phyloP scores from a whole-genome alignment of 2,888 invertebrate genomes.

The Tenthredo mesomela region DNA sequence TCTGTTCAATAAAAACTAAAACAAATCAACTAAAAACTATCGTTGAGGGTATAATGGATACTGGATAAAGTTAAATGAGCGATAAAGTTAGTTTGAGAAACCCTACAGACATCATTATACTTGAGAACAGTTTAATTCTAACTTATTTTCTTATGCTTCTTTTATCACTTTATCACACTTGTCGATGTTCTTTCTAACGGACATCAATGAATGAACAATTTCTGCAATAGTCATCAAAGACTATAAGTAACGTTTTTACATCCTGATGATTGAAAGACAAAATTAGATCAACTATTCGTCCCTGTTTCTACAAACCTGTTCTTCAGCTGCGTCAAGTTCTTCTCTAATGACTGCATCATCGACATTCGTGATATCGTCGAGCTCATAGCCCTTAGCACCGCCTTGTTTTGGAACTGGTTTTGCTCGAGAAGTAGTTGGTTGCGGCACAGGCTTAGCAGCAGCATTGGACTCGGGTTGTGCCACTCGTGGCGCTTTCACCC shows the following conservation, averaged over 20 bases:
- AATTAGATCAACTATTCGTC: background rate
- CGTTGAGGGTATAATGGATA: constrained; percentile 11
- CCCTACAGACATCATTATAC: constrained; percentile 39
- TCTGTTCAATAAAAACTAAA: constrained; percentile 31
- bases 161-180: background rate
- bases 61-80: constrained; percentile 43
- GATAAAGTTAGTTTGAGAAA: constrained; percentile 47
- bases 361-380: constrained; percentile 81
- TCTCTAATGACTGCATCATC: constrained; percentile 79
- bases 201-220: background rate
- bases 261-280: background rate
- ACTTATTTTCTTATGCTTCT: background rate
- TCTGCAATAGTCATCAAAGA: background rate
- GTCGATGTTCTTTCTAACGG: background rate
- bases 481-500: constrained; percentile 63
- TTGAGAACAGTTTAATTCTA: constrained; percentile 12
- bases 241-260: background rate
- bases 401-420: constrained; percentile 61
- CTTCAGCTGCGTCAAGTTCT: constrained; percentile 75
- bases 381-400: constrained; percentile 72
- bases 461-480: constrained; percentile 67
- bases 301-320: constrained; percentile 65
- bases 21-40: background rate
- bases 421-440: constrained; percentile 57
- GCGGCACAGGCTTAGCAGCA: constrained; percentile 56